Evolutionary conservation across 2,113 vertebrate species (phyloP).

Genomic region (Rhinopomastus cyanomelas): DNA sequence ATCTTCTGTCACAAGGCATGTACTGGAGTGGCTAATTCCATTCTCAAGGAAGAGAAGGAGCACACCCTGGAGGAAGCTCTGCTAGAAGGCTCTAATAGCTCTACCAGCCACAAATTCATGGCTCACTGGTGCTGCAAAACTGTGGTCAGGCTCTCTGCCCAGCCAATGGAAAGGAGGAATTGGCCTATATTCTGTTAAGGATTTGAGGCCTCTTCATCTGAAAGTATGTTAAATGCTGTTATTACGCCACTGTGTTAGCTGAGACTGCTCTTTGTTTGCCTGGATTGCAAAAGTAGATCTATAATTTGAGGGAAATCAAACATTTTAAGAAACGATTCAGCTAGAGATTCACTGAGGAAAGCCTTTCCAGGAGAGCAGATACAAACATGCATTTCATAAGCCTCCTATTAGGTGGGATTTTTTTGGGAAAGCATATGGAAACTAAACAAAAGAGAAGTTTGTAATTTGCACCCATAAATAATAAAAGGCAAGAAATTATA

Average conservation of each 20-base stretch:
- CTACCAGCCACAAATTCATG: constrained; percentile 4
- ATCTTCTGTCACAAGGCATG: background rate
- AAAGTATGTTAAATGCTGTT: constrained; percentile 39
- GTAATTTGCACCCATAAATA: background rate
- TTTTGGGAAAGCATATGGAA: constrained; percentile 1
- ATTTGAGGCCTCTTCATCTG: background rate
- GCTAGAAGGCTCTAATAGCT: constrained; percentile 2
- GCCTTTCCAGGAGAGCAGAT: background rate
- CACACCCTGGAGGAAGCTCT: background rate
- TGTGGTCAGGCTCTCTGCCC: constrained; percentile 35
- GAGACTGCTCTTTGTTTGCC: background rate
- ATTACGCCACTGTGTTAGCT: constrained; percentile 9
- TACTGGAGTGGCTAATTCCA: background rate
- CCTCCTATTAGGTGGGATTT: constrained; percentile 1
- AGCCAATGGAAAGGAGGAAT: background rate
- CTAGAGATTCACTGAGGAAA: background rate
- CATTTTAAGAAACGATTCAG: background rate
- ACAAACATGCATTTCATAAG: constrained; percentile 15
- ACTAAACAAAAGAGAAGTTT: background rate
- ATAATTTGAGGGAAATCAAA: constrained; percentile 40
- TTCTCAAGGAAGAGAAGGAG: background rate
- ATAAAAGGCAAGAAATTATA: background rate
- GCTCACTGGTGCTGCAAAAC: background rate
- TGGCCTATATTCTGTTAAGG: background rate
- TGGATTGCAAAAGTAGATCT: background rate